Base-by-base conservation (phyloP, 2,113 vertebrate genomes). In the Rallus limicola region DNA sequence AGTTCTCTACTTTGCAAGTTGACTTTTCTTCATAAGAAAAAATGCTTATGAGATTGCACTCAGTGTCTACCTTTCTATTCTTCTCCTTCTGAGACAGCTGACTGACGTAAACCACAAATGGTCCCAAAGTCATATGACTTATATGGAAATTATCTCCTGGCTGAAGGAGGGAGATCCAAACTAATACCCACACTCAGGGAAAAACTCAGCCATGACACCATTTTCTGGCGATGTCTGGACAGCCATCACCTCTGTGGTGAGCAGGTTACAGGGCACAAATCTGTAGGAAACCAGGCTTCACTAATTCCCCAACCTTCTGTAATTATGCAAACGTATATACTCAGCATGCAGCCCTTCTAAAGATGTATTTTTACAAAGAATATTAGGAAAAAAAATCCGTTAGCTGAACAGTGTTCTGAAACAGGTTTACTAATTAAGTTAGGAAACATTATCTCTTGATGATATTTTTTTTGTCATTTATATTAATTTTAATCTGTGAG, bases 381-480 rank as follows among this genome's bases (percentile, higher is more conserved):
- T 78, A 65, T 81, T 75, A 93, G 59, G 81, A 40, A 93, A 82
- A 82, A 55, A 56, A 48, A 69, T 40, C 56, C 77, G 44, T 55
- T 81, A 20, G 44, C 69, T 82, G 52, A 88, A 44, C 40, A 80
- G 40, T 63, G 74, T 64, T 82, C 88, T 89, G 75, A 92, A 93
- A 78, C 24, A 62, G 36, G 23, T 82, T 70, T 88, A 65, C 86
- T 93, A 81, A 94, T 83, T 71, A 80, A 85, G 56, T 95, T 89
- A 97, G 82, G 56, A 95, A 96, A 69, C 82, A 93, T 94, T 96
- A 90, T 71, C 72, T 95, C 89, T 84, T 86, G 72, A 38, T 85
- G 44, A 24, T 68, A 17, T 96, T 96, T 95, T 93, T 67, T 81
- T 96, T 90, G 90, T 92, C 87, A 94, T 95, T 96, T 92, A 87